A percentile compares a stretch with the other conserved stretches of the same genome.
phyloP scores from a whole-genome alignment of 2,113 vertebrate species.

The Callithrix jacchus region DNA sequence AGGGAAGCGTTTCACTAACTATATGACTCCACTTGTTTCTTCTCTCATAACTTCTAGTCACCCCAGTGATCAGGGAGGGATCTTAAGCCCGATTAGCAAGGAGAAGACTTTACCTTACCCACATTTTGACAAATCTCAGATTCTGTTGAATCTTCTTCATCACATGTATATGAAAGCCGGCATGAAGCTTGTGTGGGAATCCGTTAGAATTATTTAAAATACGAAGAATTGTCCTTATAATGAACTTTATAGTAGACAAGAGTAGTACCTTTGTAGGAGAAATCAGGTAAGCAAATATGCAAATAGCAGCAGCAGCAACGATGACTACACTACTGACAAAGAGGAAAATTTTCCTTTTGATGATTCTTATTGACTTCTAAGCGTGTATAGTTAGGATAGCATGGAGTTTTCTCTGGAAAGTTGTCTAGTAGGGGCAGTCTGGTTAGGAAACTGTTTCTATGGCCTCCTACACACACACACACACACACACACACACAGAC shows the following conservation, averaged over 20 bases:
- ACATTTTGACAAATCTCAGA: not conserved
- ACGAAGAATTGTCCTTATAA: not conserved
- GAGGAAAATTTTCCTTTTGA: not conserved
- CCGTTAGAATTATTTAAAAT: not conserved
- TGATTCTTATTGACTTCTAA: not conserved
- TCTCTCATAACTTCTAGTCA: not conserved
- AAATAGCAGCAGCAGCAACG: not conserved
- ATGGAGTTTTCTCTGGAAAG: not conserved
- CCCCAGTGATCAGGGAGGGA: not conserved
- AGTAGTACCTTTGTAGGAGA: not conserved
- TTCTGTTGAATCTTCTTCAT: not conserved
- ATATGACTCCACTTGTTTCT: not conserved
- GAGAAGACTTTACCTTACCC: not conserved
- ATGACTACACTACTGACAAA: not conserved
- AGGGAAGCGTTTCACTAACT: not conserved
- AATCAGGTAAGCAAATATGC: not conserved
- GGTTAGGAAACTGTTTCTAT: conserved; percentile 11
- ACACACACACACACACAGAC: no score
- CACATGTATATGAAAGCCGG: not conserved
- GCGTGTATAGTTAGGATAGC: not conserved
- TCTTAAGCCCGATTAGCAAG: not conserved
- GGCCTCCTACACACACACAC: not conserved
- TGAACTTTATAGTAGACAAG: not conserved
- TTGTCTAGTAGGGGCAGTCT: not conserved
- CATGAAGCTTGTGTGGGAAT: not conserved